Evolutionary conservation across 2,888 invertebrate species (phyloP), one percentile per base, ranked within the genome.

Genomic region (Crepidodera aurea): DNA sequence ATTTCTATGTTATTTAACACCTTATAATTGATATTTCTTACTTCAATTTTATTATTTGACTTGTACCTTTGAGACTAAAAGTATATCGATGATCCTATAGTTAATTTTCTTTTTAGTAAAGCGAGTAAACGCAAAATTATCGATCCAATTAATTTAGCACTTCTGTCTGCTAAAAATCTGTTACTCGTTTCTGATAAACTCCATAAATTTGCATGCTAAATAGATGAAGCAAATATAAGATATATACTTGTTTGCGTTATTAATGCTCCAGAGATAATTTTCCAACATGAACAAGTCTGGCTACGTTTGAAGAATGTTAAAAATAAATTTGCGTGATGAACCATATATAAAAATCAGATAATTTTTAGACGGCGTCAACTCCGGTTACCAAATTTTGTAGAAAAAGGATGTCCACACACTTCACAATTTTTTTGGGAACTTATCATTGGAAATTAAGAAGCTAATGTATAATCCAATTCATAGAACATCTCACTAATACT

Each of bases 121-220:
- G 40, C 8, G 12, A 40, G 25, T 25, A 13, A 46, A 22, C 3
- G 27, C 27, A 25, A 46, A 27, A 46, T 46, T 46, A 22, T 46
- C 27, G 46, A 46, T 46, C 46, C 27, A 46, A 46, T 46, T 46
- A 46, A 46, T 46, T 46, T 46, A 25, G 46, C 46, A 25, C 27
- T 12, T 2, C 25, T 46, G 46, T 46, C 27, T 27, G 25, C 25
- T 27, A 46, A 46, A 46, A 56, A 56, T 56, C 56, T 32, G 29
- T 34, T 56, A 34, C 46, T 34, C 27, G 56, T 29, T 56, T 22
- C 34, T 46, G 46, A 46, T 46, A 44, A 56, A 44, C 42, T 46
- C 56, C 46, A 56, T 56, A 56, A 56, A 56, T 56, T 56, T 56
- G 56, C 56, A 56, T 56, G 37, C 46, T 46, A 56, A 46, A 44